Conservation (phyloP, 1,140 invertebrate genomes). For the Penaeus chinensis region DNA sequence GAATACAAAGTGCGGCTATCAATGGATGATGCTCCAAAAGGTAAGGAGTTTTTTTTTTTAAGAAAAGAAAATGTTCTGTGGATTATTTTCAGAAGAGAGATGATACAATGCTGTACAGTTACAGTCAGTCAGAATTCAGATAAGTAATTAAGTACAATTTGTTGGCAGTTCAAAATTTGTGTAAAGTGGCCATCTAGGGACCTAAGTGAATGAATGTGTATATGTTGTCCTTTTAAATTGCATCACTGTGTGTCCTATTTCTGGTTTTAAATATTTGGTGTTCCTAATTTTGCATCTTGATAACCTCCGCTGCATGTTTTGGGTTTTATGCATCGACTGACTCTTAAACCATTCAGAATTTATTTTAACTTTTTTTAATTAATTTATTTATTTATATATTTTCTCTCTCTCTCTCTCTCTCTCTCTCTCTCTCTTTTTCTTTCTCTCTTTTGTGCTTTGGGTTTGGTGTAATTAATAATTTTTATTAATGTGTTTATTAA, state of each 20-base stretch:
- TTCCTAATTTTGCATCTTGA: slow-evolving; percentile 49
- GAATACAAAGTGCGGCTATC: slow-evolving; percentile 44
- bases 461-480: background rate
- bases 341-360: too few species aligned
- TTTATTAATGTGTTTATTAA: background rate
- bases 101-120: too few species aligned
- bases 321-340: slow-evolving; percentile 35
- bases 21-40: slow-evolving; percentile 44
- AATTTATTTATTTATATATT: too few species aligned
- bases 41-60: slow-evolving; percentile 25
- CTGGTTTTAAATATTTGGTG: slow-evolving; percentile 37
- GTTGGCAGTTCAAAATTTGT: too few species aligned
- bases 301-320: slow-evolving; percentile 50
- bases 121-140: too few species aligned
- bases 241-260: slow-evolving; percentile 5
- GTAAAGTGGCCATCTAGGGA: too few species aligned
- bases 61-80: too few species aligned
- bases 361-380: too few species aligned
- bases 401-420: too few species aligned
- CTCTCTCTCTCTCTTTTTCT: too few species aligned
- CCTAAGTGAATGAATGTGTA: slow-evolving; percentile 5
- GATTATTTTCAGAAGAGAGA: too few species aligned
- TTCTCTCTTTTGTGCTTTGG: background rate
- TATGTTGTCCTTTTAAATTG: slow-evolving; percentile 11
- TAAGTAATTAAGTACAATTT: too few species aligned